Evolutionary conservation across 2,888 invertebrate genomes (phyloP), one percentile per base, ranked within the genome.

Genomic region (Cryptocephalus primarius): DNA sequence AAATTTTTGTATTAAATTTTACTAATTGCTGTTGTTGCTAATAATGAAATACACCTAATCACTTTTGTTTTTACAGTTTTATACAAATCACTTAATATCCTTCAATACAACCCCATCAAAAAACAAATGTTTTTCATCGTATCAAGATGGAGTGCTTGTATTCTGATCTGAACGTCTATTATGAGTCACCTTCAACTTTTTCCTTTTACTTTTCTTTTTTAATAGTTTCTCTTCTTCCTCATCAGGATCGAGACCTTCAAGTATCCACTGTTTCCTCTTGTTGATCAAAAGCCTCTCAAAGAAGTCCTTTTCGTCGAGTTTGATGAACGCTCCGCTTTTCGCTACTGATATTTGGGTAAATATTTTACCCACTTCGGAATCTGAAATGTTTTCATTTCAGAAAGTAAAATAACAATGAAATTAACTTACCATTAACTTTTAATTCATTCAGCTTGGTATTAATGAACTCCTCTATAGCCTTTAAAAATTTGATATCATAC

Each of bases 331-430:
- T 67, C 96, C 93, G 48, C 95, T 80, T 53, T 89, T 85, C 0
- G 93, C 85, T 32, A 96, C 90, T 52, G 90, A 86, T 38, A 99
- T 89, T 68, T 97, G 91, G 38, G 91, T 88, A 58, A 93, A 85
- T 59, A 96, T 92, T 50, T 86, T 85, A 40, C 88, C 82, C 1
- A 94, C 89, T 73, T 92, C 87, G 57, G 83, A 83, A 62, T 93
- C 93, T 87, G 64, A n/a, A 67, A 67, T 4, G 12, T 36, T 11
- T 11, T 6, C 4, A 36, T 4, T 36, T 36, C 12, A 36, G 12
- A 36, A 36, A 11, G 12, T 11, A 6, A 36, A 11, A 11, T 36
- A 4, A 36, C n/a, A 36, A 34, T 34, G 9, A 34, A 2, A 40
- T 49, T 46, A 44, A 60, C 68, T 72, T 70, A 88, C 89, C 89